Conservation (phyloP, 2,888 invertebrate genomes). For the Cremastobaeus sp. region DNA sequence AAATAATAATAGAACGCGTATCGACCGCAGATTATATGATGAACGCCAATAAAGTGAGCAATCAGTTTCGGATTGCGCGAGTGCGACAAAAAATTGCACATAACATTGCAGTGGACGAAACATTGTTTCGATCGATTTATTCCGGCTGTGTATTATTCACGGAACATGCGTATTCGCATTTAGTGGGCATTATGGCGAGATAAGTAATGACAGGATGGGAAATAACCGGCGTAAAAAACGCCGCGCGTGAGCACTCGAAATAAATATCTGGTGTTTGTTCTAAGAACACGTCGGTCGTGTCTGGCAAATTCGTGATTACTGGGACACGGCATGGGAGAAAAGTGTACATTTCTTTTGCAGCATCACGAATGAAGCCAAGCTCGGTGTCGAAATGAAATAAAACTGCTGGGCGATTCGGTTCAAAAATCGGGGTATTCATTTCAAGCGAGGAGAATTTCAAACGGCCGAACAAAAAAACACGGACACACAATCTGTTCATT, state of each 20-base stretch:
- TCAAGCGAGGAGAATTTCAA: not conserved
- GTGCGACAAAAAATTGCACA: not conserved
- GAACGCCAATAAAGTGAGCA: no score
- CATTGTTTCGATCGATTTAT: slow-evolving; percentile 46
- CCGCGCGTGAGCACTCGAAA: slow-evolving; percentile 48
- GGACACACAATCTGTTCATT: slow-evolving; percentile 13
- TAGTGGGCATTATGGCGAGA: slow-evolving; percentile 39
- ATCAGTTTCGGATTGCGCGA: no score
- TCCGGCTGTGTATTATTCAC: slow-evolving; percentile 25
- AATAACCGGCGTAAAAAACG: slow-evolving; percentile 46
- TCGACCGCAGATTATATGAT: no score
- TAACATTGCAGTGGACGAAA: slow-evolving; percentile 6
- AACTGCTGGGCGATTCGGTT: not conserved
- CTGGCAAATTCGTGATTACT: slow-evolving; percentile 32
- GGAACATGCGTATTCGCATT: slow-evolving; percentile 41
- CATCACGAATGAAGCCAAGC: not conserved
- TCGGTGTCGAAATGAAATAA: not conserved
- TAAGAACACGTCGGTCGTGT: slow-evolving; percentile 30
- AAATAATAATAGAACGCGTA: no score
- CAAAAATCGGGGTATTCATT: slow-evolving; percentile 11
- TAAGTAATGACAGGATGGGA: slow-evolving; percentile 45
- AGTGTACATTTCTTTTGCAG: slow-evolving; percentile 12
- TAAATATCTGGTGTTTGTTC: slow-evolving; percentile 55
- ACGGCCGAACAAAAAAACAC: slow-evolving; percentile 2
- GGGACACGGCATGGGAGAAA: slow-evolving; percentile 16